Evolutionary conservation across 2,888 invertebrate genomes (phyloP), one percentile per base, ranked within the genome.

Genomic region (Holacanthella duospinosa): DNA sequence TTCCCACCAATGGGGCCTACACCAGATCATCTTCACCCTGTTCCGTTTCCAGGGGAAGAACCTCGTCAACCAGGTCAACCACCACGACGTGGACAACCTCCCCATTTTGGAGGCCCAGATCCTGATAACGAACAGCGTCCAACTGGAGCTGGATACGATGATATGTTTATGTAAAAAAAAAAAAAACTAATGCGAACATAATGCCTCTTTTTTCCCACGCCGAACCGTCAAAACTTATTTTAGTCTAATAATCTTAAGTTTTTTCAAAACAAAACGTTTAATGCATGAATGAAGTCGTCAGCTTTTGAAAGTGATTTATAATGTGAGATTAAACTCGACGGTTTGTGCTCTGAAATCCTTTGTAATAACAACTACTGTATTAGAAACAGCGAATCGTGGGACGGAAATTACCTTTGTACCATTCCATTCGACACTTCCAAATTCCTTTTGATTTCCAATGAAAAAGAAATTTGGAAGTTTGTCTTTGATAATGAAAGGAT

Each of bases 161-260:
- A 71, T 29, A 71, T 71, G 71, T 71, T 71, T 57, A 71, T 69
- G 66, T 71, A 63, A 62, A 27, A 28, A 9, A n/a, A n/a, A n/a
- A n/a, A n/a, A n/a, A n/a, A n/a, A n/a, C n/a, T n/a, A n/a, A n/a
- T n/a, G 25, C 27, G 16, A n/a, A n/a, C n/a, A n/a, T n/a, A n/a
- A n/a, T n/a, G n/a, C n/a, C n/a, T n/a, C n/a, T n/a, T n/a, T n/a
- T n/a, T n/a, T n/a, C n/a, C n/a, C n/a, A n/a, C n/a, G n/a, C n/a
- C n/a, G n/a, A n/a, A n/a, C n/a, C n/a, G n/a, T n/a, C n/a, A n/a
- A n/a, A n/a, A n/a, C n/a, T n/a, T n/a, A n/a, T n/a, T n/a, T n/a
- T n/a, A n/a, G n/a, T n/a, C n/a, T n/a, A n/a, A n/a, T n/a, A n/a
- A n/a, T n/a, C n/a, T n/a, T n/a, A n/a, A n/a, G n/a, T n/a, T n/a